Evolutionary conservation across 2,113 vertebrate species (phyloP), one percentile per base, ranked within the genome.

Genomic region (Dromiciops gliroides): DNA sequence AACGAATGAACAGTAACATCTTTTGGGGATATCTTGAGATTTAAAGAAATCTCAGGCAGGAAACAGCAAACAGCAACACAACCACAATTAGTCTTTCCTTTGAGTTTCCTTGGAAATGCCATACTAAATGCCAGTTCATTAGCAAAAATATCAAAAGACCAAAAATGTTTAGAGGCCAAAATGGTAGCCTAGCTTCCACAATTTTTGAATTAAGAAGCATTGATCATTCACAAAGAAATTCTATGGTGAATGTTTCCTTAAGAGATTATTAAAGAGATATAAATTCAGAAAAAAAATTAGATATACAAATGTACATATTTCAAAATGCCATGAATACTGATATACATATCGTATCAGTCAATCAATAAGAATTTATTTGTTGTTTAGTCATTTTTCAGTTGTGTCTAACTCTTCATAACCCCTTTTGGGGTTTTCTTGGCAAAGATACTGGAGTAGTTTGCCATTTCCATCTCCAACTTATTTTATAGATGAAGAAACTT

Each of bases 141-240:
- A 26, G 8, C 44, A 37, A 28, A 90, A 67, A 12, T 93, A 48
- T 67, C 19, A 48, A 89, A 2, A 60, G 9, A 37, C 0, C 48
- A 93, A 50, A 47, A 50, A 22, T 22, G 44, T 90, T 60, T 93
- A 24, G 14, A 48, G 93, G 92, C 50, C 53, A 92, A 91, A 89
- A 75, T 93, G 50, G 22, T 37, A 3, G 50, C 26, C 16, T 91
- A 89, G 92, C 48, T 83, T 88, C 25, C 52, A 50, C 16, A 48
- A 89, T 92, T 92, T 95, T 94, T 10, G 14, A 51, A 88, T 75
- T 95, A 92, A 53, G 94, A 89, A 51, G 51, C 51, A 93, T 23
- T 90, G 14, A 91, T 90, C 60, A 92, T 96, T 93, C 90, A 89
- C 89, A 92, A 89, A 49, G 23, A 49, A 48, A 49, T 49, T 8